phyloP scores from a whole-genome alignment of 2,113 vertebrate species.

The Apus apus region DNA sequence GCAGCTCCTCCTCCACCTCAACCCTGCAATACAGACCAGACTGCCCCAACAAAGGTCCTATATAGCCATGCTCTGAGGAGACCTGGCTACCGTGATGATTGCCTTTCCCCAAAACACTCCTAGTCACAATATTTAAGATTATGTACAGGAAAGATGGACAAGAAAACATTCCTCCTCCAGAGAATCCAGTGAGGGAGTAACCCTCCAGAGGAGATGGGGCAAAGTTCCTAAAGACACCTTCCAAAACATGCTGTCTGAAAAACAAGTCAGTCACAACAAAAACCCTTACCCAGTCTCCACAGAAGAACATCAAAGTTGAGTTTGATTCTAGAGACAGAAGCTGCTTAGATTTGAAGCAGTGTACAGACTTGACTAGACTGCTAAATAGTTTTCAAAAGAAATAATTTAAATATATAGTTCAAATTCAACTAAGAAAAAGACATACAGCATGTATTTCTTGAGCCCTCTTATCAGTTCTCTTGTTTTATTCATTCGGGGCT shows the following conservation, averaged over 20 bases:
- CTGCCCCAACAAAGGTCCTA: neutral
- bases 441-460: neutral
- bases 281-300: neutral
- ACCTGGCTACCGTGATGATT: neutral
- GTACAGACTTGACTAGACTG: neutral
- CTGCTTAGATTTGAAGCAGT: neutral
- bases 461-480: neutral
- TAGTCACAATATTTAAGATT: neutral
- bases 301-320: neutral
- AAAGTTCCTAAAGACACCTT: neutral
- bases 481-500: neutral
- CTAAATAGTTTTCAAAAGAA: neutral
- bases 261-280: neutral
- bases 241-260: neutral
- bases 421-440: neutral
- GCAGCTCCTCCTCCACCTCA: neutral
- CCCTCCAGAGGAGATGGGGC: neutral
- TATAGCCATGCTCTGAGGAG: rapidly evolving
- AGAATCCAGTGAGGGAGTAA: neutral
- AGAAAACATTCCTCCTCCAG: neutral
- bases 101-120: neutral
- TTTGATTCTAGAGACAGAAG: neutral
- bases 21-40: neutral
- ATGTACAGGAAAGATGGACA: neutral
- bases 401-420: neutral